Percentiles rank a stretch among this genome's conserved stretches.
phyloP scores from a whole-genome alignment of 1,140 invertebrate genomes.

The Samia ricini region DNA sequence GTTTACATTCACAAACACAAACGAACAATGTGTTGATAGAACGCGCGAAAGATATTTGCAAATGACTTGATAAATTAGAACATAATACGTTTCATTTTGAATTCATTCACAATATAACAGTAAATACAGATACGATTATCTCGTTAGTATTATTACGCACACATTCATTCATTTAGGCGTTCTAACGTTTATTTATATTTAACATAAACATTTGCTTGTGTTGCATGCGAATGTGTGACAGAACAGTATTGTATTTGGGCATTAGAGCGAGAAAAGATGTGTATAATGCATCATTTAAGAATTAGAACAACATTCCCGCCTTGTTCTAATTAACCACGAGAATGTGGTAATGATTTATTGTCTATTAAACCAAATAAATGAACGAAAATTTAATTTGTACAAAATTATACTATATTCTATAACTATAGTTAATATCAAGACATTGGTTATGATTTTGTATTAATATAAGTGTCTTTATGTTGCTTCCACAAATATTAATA shows the following conservation, averaged over 20 bases:
- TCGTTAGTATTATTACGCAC: background rate
- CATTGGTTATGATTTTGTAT: too few species aligned
- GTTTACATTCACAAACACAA: conserved; percentile 28
- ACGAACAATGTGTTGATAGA: conserved; percentile 22
- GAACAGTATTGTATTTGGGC: conserved; percentile 59
- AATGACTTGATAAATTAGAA: conserved; percentile 23
- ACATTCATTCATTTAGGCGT: background rate
- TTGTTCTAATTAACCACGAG: conserved; percentile 46
- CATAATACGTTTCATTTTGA: conserved; percentile 24
- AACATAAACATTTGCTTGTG: background rate
- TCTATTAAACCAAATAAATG: background rate
- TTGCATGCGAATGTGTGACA: conserved; percentile 36
- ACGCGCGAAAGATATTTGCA: conserved; percentile 35
- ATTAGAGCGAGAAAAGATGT: conserved; percentile 65
- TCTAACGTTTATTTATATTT: background rate
- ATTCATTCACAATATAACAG: conserved; percentile 7
- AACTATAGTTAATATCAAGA: too few species aligned
- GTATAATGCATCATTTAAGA: conserved; percentile 61
- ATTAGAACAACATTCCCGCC: conserved; percentile 58
- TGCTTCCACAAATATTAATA: too few species aligned
- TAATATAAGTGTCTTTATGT: too few species aligned
- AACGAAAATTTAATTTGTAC: too few species aligned
- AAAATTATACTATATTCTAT: too few species aligned
- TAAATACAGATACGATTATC: background rate
- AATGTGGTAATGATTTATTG: conserved; percentile 35